Evolutionary conservation across 2,797 vertebrate species (phyloP), one percentile per base, ranked within the genome.

Genomic region (Simalia tracyae): DNA sequence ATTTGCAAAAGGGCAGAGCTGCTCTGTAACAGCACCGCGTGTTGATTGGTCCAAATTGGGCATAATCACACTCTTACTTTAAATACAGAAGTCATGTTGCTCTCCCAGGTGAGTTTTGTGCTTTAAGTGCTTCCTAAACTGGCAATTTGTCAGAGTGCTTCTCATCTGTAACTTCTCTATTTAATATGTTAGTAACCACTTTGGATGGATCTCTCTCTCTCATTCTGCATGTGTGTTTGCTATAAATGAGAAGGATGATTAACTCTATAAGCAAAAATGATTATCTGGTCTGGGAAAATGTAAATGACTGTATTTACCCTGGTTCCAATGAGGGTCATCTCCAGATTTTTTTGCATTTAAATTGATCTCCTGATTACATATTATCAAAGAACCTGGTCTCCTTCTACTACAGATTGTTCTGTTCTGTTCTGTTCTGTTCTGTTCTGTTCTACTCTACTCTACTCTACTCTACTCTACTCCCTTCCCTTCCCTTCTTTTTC

Each of bases 111-210:
- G 64, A 64, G 42, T 94, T 95, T 96, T 95, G 93, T 59, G 59
- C 90, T 86, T 95, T 92, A 66, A 95, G 94, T 91, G 1, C 89
- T 96, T 92, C 94, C 94, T 90, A 92, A 95, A 92, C 89, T 85
- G 95, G 72, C 81, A 95, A 95, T 95, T 95, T 93, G 94, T 96
- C 93, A 96, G 28, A 96, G 92, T 68, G 57, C 60, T 94, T 95
- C 92, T 94, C 54, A 28, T 86, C 94, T 95, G 91, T 95, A 92
- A 93, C 93, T 93, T 94, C 88, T 90, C 94, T 88, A 92, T 94
- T 96, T 96, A 95, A 96, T 96, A 94, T 93, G 94, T 95, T 96
- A 96, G 95, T 90, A 96, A 95, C 94, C 95, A 93, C 95, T 97
- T 95, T 88, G 92, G 93, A 94, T 91, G 89, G 92, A 93, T 95